Evolutionary conservation across 2,888 invertebrate genomes (phyloP).

Genomic region (Drosophila percnosoma): DNA sequence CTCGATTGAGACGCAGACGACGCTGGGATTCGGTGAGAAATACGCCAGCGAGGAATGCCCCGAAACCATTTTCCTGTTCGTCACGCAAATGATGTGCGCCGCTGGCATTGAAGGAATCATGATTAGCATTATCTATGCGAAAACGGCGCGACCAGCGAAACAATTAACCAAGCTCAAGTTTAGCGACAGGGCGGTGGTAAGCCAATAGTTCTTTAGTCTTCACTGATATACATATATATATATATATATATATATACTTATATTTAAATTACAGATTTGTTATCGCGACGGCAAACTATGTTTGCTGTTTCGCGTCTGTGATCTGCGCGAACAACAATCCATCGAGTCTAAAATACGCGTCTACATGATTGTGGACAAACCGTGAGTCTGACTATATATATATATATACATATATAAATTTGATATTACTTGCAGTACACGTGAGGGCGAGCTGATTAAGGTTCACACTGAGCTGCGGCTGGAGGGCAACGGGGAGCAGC

Average conservation of each 20-base stretch:
- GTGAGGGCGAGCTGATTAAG: constrained; percentile 90
- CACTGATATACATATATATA: neutral
- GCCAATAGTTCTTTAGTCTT: constrained; percentile 44
- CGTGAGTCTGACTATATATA: constrained; percentile 60
- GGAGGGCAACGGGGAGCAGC: constrained; percentile 87
- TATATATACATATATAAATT: neutral
- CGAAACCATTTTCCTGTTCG: constrained; percentile 90
- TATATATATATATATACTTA: neutral
- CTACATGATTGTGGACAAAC: constrained; percentile 82
- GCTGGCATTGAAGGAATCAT: constrained; percentile 86
- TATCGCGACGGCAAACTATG: constrained; percentile 91
- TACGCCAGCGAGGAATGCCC: constrained; percentile 94
- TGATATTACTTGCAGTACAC: constrained; percentile 67
- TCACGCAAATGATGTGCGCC: constrained; percentile 91
- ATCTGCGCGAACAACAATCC: constrained; percentile 90
- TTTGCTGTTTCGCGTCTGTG: constrained; percentile 92
- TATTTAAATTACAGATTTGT: constrained; percentile 87
- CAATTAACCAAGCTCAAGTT: constrained; percentile 92
- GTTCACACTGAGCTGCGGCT: constrained; percentile 90
- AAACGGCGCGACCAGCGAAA: constrained; percentile 91
- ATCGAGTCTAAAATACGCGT: constrained; percentile 92
- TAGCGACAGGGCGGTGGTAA: constrained; percentile 90
- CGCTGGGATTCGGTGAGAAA: constrained; percentile 93
- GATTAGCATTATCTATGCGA: constrained; percentile 90
- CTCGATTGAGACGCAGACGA: constrained; percentile 94